Base-by-base conservation (phyloP, 2,113 vertebrate genomes). In the Malurus melanocephalus region DNA sequence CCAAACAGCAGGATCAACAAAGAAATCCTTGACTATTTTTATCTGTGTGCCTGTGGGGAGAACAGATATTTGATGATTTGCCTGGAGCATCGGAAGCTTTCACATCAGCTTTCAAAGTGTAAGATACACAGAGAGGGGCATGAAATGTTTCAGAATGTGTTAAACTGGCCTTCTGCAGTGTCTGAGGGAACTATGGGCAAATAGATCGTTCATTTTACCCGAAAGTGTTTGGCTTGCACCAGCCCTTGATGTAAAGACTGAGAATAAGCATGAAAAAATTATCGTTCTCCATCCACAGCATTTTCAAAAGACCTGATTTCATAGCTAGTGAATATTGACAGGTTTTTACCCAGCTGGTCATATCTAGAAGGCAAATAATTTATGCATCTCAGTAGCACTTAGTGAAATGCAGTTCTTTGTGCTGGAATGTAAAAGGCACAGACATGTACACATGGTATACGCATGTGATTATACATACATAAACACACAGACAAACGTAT, bases 1-100 rank as follows among this genome's bases (percentile, higher is more conserved):
- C 18, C 71, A 80, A 92, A 74, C 22, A 87, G 40, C 52, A 94
- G 56, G 19, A 83, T 56, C 67, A 78, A 67, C n/a, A 77, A 77
- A 88, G 32, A 15, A 72, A 42, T 45, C n/a, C 2, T 1, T 72
- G 32, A 60, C 49, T 60, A 52, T 72, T 94, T 93, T 86, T 81
- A 23, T 85, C 74, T 46, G 40, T 2, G 16, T 89, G 30, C 48
- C 60, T 89, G 48, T 64, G 67, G 56, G 43, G 35, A 59, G 46
- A 80, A 68, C 7, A 84, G 55, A 48, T 64, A 73, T 38, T 66
- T 68, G 48, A 59, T 51, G 15, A 45, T 77, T 77, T 83, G 35
- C 68, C 75, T 83, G 53, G 11, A 87, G 80, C 11, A 67, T 42
- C 0, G 0, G 68, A 83, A 88, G 23, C 4, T 61, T 60, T 67